Base-by-base conservation (phyloP, 1,140 invertebrate species). In the Armadillidium nasatum region DNA sequence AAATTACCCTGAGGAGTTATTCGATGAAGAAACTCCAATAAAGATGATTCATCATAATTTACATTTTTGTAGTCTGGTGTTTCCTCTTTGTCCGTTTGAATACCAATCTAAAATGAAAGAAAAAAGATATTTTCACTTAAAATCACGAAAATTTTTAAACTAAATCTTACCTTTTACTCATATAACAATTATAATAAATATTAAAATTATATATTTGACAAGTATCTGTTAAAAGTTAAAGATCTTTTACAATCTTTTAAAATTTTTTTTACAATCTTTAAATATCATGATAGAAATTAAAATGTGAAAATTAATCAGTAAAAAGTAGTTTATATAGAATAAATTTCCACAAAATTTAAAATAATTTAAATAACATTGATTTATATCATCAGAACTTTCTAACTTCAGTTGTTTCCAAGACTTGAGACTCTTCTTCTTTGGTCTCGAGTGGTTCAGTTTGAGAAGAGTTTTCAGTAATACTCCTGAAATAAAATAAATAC, bases 361-460 rank as follows among this genome's bases (percentile, higher is more conserved):
- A 33, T 33, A 33, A 33, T 33, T 33, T 33, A 33, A 33, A 3
- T 33, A 33, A 33, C 6, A 6, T 33, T 6, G 6, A 33, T 33
- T 6, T 1, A 33, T 33, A 33, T 33, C 33, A 33, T 33, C 6
- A 33, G 33, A 33, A 6, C 33, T 33, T 6, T 33, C 73, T 75
- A 11, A 75, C 73, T 44, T 68, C 54, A 33, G 23, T 54, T 33
- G 73, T 33, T 13, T 67, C 54, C n/a, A 75, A 67, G 19, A 75
- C 66, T 45, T 75, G 73, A 45, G 54, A 75, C 15, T 75, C 66
- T n/a, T 22, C 21, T 10, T 75, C 73, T 33, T 67, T 66, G 15
- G 73, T 75, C 10, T 33, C 10, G 15, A 75, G 43, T n/a, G 19
- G 33, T 44, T 75, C 73, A 23, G 73, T 75, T 44, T 75, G 73